These are phyloP conservation scores for Pseudoatta argentina DNA, from an alignment of 1,140 invertebrate species.

Conservation along the genomic window DNA sequence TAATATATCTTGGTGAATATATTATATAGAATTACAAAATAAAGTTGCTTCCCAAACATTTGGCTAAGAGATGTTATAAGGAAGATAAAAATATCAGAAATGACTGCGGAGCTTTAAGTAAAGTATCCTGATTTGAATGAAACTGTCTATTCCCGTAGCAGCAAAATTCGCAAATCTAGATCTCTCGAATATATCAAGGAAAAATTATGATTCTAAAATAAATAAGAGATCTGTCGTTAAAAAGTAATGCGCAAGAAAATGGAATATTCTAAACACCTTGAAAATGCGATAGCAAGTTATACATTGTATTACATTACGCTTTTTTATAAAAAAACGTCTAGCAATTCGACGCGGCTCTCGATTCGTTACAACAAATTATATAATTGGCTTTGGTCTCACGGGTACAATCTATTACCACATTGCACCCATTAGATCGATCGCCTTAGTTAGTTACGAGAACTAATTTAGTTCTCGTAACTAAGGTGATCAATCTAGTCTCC, in stretches of 20 bases:
- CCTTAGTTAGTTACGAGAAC: neutral
- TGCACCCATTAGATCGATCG: slow-evolving; percentile 5
- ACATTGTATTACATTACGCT: neutral
- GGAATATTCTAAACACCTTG: neutral
- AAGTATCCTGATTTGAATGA: neutral
- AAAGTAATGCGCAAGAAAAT: slow-evolving; percentile 11
- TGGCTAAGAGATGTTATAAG: neutral
- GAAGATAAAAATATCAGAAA: slow-evolving; percentile 12
- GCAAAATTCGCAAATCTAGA: slow-evolving; percentile 9
- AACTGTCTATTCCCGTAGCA: neutral
- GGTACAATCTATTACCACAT: slow-evolving; percentile 1
- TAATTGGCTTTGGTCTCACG: slow-evolving; percentile 6
- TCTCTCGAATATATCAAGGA: neutral
- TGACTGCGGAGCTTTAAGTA: neutral
- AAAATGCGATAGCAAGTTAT: neutral
- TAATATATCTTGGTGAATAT: neutral
- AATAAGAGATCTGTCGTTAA: neutral
- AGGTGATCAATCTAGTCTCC: slow-evolving; percentile 3
- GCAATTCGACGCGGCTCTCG: neutral
- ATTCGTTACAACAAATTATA: slow-evolving; percentile 7
- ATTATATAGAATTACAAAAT: slow-evolving; percentile 2
- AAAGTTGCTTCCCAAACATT: neutral
- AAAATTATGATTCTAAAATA: slow-evolving; percentile 10
- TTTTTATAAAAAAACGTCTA: slow-evolving; percentile 5
- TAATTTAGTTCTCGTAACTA: neutral